These are phyloP conservation scores for Drosophila phalerata DNA, from an alignment of 2,888 invertebrate species.

Conservation along the genomic window DNA sequence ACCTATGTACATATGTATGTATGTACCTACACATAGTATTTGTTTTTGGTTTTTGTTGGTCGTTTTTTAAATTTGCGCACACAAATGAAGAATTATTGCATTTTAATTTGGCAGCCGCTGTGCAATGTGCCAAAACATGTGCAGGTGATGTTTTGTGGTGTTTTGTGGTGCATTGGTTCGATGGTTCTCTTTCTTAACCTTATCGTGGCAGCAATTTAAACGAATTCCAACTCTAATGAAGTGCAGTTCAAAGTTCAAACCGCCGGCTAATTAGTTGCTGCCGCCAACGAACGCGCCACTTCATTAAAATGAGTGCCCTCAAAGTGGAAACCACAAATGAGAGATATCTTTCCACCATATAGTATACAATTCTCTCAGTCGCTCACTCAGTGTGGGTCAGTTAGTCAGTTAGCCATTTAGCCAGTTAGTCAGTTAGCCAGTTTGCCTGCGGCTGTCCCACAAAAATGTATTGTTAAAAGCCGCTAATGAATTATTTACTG, in stretches of 20 bases:
- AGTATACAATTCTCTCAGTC: constrained; percentile 10
- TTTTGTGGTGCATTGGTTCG: constrained; percentile 17
- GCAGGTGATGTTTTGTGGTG: constrained; percentile 60
- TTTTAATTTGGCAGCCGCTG: constrained; percentile 80
- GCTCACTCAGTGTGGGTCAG: constrained; percentile 15
- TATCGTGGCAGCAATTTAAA: constrained; percentile 53
- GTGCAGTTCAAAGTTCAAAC: constrained; percentile 73
- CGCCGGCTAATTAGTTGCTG: constrained; percentile 71
- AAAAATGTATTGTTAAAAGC: constrained; percentile 81
- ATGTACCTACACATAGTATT: neutral
- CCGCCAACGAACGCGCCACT: constrained; percentile 47
- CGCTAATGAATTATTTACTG: constrained; percentile 83
- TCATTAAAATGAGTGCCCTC: constrained; percentile 73
- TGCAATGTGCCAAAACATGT: constrained; percentile 56
- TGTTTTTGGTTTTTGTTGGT: neutral
- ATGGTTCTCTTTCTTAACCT: constrained; percentile 33
- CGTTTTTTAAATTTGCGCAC: constrained; percentile 11
- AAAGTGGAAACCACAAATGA: constrained; percentile 20
- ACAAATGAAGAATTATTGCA: constrained; percentile 84
- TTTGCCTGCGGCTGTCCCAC: constrained; percentile 51
- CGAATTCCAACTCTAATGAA: constrained; percentile 69
- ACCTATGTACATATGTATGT: constrained; percentile 8
- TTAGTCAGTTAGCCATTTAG: constrained; percentile 1
- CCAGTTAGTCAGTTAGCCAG: constrained; percentile 30
- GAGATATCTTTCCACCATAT: neutral